Percentiles rank a stretch among this genome's conserved stretches.
These are phyloP conservation scores for Apis mellifera DNA, from an alignment of 1,140 invertebrate species.

Conservation along the genomic window DNA sequence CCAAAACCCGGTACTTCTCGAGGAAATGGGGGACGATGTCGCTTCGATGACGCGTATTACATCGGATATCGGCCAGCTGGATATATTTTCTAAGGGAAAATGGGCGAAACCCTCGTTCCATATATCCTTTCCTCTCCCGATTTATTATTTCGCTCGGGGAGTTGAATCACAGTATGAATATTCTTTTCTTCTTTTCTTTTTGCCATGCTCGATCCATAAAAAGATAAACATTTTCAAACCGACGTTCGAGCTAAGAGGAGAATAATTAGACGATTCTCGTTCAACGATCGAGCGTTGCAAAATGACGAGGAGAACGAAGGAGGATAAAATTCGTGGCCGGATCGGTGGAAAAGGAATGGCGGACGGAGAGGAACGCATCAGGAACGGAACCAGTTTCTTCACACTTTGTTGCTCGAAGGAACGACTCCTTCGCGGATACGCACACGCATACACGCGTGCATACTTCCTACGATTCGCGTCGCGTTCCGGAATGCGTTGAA, in stretches of 20 bases:
- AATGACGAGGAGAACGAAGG: too few species aligned
- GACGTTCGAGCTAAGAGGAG: not conserved
- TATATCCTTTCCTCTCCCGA: not conserved
- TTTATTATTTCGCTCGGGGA: not conserved
- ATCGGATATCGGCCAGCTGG: not conserved
- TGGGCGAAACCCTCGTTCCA: not conserved
- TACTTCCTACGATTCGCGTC: not conserved
- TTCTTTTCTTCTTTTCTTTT: too few species aligned
- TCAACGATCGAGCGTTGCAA: not conserved
- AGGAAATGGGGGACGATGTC: slow-evolving; percentile 1
- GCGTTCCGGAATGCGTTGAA: not conserved
- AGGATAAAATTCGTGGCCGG: not conserved
- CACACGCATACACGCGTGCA: not conserved
- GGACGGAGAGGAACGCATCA: too few species aligned
- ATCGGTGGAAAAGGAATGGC: not conserved
- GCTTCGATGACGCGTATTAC: not conserved
- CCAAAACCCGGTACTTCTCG: not conserved
- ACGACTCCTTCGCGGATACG: not conserved
- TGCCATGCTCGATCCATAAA: too few species aligned
- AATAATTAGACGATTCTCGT: too few species aligned
- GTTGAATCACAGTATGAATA: too few species aligned
- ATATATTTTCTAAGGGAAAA: not conserved
- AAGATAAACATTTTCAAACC: not conserved
- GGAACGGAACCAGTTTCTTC: slow-evolving; percentile 33
- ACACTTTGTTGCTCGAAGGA: slow-evolving; percentile 4